Evolutionary conservation across 2,797 vertebrate genomes (phyloP), one percentile per base, ranked within the genome.

Genomic region (Oophaga sylvatica): DNA sequence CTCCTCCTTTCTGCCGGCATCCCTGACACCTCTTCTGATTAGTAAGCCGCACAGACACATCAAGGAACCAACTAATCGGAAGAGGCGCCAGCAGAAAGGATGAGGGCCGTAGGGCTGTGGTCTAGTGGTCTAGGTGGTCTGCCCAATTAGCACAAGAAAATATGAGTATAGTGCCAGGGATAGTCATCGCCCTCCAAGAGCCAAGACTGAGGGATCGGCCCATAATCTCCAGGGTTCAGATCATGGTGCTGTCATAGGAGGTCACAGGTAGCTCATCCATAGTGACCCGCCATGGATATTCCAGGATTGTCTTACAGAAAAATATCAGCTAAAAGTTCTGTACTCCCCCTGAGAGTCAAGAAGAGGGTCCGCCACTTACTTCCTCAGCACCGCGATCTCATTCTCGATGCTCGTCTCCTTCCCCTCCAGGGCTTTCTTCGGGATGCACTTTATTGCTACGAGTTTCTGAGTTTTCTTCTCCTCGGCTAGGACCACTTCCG

Each of bases 371-470:
- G 2, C 11, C 81, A 94, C 97, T 92, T 93, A 99, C 98, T 97
- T 99, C 94, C 98, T 97, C 89, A 99, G 94, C 82, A 99, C 98
- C 0, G 97, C 97, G 0, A 99, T 99, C 94, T 99, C 98, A 0
- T 99, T 99, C 92, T 99, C 97, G n/a, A 99, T 98, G 96, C 96
- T 97, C 93, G 95, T 97, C 91, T 98, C 98, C 82, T 99, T 99
- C 80, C 98, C 98, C 90, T 98, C 97, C 88, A 99, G 91, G 0
- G 97, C 97, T 92, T 98, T 97, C 95, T 98, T 99, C 75, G 97
- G 94, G 17, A 99, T 99, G 91, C 98, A 99, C 91, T 99, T 99
- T 93, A 99, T 96, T 63, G 98, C 98, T 92, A 99, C 98, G 87
- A 99, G 91, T 81, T 89, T 89, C 80, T 89, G 96, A 0, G 97